Percentiles rank a stretch among this genome's conserved stretches.
Evolutionary conservation across 2,113 vertebrate genomes (phyloP).

Genomic region (Eubucco bourcierii): DNA sequence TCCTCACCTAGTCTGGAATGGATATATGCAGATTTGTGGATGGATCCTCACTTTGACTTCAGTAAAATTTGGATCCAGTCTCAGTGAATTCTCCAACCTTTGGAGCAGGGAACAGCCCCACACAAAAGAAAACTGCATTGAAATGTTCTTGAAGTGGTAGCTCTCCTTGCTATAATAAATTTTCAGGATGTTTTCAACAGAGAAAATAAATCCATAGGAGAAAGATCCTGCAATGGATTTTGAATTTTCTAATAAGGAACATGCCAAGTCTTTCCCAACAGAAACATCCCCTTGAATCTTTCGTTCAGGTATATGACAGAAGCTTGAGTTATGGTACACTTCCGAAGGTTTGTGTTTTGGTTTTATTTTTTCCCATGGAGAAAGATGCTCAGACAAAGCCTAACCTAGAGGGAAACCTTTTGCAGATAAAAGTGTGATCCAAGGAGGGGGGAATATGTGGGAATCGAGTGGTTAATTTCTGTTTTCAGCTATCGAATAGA

Average conservation of each 20-base stretch:
- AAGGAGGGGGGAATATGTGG: not conserved
- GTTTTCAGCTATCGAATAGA: slow-evolving; percentile 33
- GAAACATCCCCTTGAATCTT: slow-evolving; percentile 5
- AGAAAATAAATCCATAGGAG: slow-evolving; percentile 25
- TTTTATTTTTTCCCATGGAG: not conserved
- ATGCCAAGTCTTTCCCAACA: not conserved
- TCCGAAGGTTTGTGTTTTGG: not conserved
- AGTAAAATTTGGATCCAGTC: not conserved
- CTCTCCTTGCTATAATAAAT: slow-evolving; percentile 2
- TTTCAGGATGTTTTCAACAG: slow-evolving; percentile 31
- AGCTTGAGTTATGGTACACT: not conserved
- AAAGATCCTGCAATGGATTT: slow-evolving; percentile 38
- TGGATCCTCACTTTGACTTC: not conserved
- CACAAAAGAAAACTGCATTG: not conserved
- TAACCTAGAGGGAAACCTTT: not conserved
- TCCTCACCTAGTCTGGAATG: not conserved
- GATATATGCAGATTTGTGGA: not conserved
- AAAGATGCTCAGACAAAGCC: not conserved
- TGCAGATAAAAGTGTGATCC: not conserved
- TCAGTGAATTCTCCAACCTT: not conserved
- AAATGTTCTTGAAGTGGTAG: not conserved
- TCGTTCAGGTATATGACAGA: slow-evolving; percentile 1
- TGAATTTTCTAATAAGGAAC: slow-evolving; percentile 44
- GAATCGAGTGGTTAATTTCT: slow-evolving; percentile 67
- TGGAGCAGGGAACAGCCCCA: not conserved